A percentile compares a stretch with the other conserved stretches of the same genome.
Evolutionary conservation across 1,140 invertebrate genomes (phyloP).

Genomic region (Maniola jurtina): DNA sequence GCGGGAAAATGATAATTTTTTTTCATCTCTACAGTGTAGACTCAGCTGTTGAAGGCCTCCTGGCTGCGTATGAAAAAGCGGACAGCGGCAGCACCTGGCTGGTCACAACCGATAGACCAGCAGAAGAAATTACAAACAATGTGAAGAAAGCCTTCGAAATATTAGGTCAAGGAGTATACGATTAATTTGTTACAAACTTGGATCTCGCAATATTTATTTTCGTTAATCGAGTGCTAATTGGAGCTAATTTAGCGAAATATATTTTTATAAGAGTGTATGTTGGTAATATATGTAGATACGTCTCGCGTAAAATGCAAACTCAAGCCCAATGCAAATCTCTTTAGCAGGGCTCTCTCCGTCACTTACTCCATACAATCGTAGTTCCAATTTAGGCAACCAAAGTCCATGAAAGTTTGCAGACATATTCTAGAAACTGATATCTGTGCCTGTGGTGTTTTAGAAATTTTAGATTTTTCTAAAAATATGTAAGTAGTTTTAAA

Average conservation of each 20-base stretch:
- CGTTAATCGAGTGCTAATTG: background rate
- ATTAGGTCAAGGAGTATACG: conserved; percentile 46
- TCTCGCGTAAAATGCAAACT: no score
- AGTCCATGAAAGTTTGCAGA: no score
- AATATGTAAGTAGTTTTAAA: no score
- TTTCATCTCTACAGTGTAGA: conserved; percentile 44
- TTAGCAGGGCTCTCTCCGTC: no score
- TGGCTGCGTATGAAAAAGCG: conserved; percentile 51
- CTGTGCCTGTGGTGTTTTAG: no score
- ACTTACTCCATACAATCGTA: no score
- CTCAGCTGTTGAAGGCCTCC: conserved; percentile 49
- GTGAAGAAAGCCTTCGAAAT: conserved; percentile 49
- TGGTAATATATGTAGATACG: no score
- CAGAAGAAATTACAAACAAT: conserved; percentile 55
- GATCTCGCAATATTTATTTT: background rate
- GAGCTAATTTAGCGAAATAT: background rate
- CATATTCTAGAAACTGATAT: no score
- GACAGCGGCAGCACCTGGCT: conserved; percentile 59
- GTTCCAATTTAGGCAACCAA: no score
- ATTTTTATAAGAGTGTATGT: background rate
- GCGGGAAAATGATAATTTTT: background rate
- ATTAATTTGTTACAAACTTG: conserved; percentile 17
- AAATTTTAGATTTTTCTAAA: no score
- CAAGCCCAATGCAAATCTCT: no score
- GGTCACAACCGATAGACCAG: conserved; percentile 47